Conservation (phyloP, 37 sponge, comb jelly and placozoan genomes). For the Ephydatia muelleri region DNA sequence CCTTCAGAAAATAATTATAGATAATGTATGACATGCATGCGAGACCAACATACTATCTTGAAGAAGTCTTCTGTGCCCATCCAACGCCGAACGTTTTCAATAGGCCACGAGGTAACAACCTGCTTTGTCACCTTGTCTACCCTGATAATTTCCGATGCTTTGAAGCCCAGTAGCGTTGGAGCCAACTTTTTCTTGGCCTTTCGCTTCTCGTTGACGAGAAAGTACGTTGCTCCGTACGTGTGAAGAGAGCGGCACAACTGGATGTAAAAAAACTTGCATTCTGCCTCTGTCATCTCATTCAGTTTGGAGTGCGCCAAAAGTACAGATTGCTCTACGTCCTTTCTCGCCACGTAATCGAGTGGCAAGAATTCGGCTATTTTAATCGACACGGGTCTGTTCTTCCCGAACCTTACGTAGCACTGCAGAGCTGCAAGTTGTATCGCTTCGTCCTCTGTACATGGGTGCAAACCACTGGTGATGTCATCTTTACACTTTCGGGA, state of each 20-base stretch:
- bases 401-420: slow-evolving; percentile 9
- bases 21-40: background rate
- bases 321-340: background rate
- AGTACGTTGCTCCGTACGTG: background rate
- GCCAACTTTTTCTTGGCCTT: background rate
- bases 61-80: background rate
- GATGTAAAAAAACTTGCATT: background rate
- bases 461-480: background rate
- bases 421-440: slow-evolving; percentile 27
- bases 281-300: background rate
- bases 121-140: background rate
- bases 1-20: background rate
- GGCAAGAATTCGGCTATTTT: background rate
- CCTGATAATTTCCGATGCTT: background rate
- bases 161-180: background rate
- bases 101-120: background rate
- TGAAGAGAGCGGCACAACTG: background rate
- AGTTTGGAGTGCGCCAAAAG: background rate
- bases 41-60: background rate
- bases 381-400: background rate
- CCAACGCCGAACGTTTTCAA: background rate
- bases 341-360: background rate
- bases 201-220: background rate
- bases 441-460: slow-evolving; percentile 5
- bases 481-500: slow-evolving; percentile 1